Evolutionary conservation across 2,797 vertebrate species (phyloP).

Genomic region (Petrocephalus sullivani): DNA sequence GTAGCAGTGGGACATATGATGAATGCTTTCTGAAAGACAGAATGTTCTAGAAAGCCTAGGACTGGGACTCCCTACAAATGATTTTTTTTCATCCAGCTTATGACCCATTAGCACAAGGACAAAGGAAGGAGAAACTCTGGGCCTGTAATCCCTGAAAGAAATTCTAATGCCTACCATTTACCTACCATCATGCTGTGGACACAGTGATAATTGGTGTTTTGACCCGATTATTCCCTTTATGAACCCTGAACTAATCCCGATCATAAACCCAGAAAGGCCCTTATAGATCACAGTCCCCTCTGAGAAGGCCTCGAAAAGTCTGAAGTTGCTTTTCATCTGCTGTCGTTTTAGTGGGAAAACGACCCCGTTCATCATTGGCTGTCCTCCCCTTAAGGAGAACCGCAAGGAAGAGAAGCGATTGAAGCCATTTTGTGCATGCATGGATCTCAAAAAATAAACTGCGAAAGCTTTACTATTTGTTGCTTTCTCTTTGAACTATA

Average conservation of each 20-base stretch:
- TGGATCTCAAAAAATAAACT: background rate
- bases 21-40: background rate
- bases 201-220: conserved; percentile 12
- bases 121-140: background rate
- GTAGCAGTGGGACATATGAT: conserved; percentile 6
- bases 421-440: background rate
- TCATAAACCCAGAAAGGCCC: background rate
- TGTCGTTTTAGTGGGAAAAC: background rate
- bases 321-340: background rate
- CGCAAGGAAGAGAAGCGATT: background rate
- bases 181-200: conserved; percentile 10
- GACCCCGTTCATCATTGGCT: background rate
- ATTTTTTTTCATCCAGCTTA: background rate
- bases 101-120: background rate
- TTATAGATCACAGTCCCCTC: background rate
- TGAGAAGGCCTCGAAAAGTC: background rate
- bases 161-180: conserved; percentile 14
- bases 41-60: conserved; percentile 1
- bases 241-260: background rate
- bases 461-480: background rate
- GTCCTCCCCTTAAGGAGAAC: background rate
- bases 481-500: background rate
- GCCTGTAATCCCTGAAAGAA: conserved; percentile 15
- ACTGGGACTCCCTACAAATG: background rate
- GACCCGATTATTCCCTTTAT: conserved; percentile 12